Evolutionary conservation across 2,888 invertebrate species (phyloP), one percentile per base, ranked within the genome.

Genomic region (Lycaena phlaeas): DNA sequence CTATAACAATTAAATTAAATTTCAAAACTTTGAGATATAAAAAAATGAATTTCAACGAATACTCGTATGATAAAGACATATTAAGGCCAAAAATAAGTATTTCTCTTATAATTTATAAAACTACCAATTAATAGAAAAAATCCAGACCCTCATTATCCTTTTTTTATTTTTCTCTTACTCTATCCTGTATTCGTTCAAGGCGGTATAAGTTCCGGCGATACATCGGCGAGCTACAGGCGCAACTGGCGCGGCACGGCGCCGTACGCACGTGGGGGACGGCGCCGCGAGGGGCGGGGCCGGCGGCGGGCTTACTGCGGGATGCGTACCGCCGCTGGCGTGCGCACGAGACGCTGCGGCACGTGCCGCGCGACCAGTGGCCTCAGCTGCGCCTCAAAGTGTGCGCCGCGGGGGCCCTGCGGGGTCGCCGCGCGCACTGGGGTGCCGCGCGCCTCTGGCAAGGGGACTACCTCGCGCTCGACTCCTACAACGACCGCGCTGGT

Each of bases 291-390:
- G 93, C 0, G 82, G 88, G 31, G 69, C n/a, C n/a, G n/a, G n/a
- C 86, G 10, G 89, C 89, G 1, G 87, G 91, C 9, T 77, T 87
- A 1, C 68, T 87, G 12, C 75, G 93, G 45, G 87, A 85, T 40
- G 87, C 91, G 11, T 91, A 87, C 58, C 86, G 89, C 28, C 84
- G 90, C 51, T 98, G 97, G 97, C 86, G 96, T 42, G 97, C 96
- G 0, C 90, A 87, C 74, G 94, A 94, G 88, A 89, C 94, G 40
- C 87, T 98, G n/a, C 86, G 87, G 54, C 90, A 90, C 43, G 88
- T 96, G 49, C 95, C 95, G 1, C 81, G 88, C 42, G 87, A 88
- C 22, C 95, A 97, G 61, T 95, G 97, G 95, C 93, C 95, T 5
- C 93, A 95, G 68, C 87, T 98, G 14, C 72, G 75, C 67, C 58